phyloP scores from a whole-genome alignment of 2,113 vertebrate species.

The Oncorhynchus clarkii region DNA sequence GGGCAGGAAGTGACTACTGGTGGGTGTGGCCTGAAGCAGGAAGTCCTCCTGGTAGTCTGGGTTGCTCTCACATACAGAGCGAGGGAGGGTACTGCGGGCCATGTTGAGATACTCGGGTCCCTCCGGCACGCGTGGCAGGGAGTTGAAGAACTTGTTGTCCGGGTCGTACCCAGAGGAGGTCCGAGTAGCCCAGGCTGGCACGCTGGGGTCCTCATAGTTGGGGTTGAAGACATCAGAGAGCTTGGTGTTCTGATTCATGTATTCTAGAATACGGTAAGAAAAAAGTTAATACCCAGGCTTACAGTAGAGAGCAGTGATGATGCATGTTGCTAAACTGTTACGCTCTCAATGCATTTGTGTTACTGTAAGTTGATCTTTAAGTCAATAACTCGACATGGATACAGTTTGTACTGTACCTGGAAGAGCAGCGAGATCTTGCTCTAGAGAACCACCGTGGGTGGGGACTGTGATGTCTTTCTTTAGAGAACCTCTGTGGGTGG shows the following conservation, averaged over 20 bases:
- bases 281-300: neutral
- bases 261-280: constrained; percentile 72
- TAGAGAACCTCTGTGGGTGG: constrained; percentile 72
- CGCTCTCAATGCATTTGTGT: neutral
- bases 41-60: constrained; percentile 88
- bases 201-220: constrained; percentile 77
- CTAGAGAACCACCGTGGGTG: constrained; percentile 70
- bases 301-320: neutral
- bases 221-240: constrained; percentile 78
- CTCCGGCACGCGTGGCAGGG: constrained; percentile 61
- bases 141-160: constrained; percentile 69
- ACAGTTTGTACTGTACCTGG: constrained; percentile 72
- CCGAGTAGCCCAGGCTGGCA: constrained; percentile 41
- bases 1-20: constrained; percentile 65
- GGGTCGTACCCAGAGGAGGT: constrained; percentile 19
- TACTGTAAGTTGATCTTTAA: too few species aligned
- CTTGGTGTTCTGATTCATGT: constrained; percentile 81
- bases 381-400: neutral
- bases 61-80: constrained; percentile 70
- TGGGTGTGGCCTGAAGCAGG: constrained; percentile 68
- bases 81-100: constrained; percentile 44
- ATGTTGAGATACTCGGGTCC: constrained; percentile 86
- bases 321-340: too few species aligned
- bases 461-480: constrained; percentile 83
- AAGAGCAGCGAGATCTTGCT: constrained; percentile 66